Percentiles rank a stretch among this genome's conserved stretches.
These are phyloP conservation scores for Cheilosia scutellata DNA, from an alignment of 2,888 invertebrate species.

Conservation along the genomic window DNA sequence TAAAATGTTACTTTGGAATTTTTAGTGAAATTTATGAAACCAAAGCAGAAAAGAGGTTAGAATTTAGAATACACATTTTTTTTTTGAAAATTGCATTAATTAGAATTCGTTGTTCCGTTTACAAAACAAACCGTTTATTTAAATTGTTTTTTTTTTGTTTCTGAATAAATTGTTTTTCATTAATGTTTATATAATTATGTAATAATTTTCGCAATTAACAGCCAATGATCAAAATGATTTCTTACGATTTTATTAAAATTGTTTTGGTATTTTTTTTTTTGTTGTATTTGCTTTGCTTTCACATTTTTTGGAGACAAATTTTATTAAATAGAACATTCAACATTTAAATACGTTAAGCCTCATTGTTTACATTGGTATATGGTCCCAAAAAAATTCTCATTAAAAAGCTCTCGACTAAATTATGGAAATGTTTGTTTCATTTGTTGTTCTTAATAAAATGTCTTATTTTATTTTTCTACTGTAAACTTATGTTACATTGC, in stretches of 20 bases:
- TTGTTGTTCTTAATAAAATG: slow-evolving; percentile 23
- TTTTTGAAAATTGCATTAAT: slow-evolving; percentile 42
- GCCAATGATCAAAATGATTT: slow-evolving; percentile 62
- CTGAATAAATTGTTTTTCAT: slow-evolving; percentile 12
- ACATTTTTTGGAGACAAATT: slow-evolving; percentile 25
- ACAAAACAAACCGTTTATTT: slow-evolving; percentile 58
- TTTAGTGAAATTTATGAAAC: background rate
- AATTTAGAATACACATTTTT: slow-evolving; percentile 11
- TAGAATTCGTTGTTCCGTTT: slow-evolving; percentile 72
- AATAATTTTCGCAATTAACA: slow-evolving; percentile 47
- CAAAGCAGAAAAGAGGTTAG: background rate
- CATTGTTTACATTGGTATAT: slow-evolving; percentile 72
- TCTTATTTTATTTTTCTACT: slow-evolving; percentile 46
- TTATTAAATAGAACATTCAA: slow-evolving; percentile 58
- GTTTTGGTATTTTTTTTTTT: slow-evolving; percentile 12
- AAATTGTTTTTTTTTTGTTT: slow-evolving; percentile 25
- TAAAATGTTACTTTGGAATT: background rate
- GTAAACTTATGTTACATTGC: slow-evolving; percentile 25
- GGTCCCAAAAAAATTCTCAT: slow-evolving; percentile 72
- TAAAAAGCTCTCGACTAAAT: slow-evolving; percentile 71
- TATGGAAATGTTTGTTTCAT: slow-evolving; percentile 21
- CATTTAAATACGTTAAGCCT: slow-evolving; percentile 69
- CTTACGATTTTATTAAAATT: slow-evolving; percentile 16
- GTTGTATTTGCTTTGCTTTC: slow-evolving; percentile 17
- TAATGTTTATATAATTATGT: slow-evolving; percentile 19